A percentile compares a stretch with the other conserved stretches of the same genome.
These are phyloP conservation scores for Camponotus vicinus DNA, from an alignment of 1,140 invertebrate species.

Conservation along the genomic window DNA sequence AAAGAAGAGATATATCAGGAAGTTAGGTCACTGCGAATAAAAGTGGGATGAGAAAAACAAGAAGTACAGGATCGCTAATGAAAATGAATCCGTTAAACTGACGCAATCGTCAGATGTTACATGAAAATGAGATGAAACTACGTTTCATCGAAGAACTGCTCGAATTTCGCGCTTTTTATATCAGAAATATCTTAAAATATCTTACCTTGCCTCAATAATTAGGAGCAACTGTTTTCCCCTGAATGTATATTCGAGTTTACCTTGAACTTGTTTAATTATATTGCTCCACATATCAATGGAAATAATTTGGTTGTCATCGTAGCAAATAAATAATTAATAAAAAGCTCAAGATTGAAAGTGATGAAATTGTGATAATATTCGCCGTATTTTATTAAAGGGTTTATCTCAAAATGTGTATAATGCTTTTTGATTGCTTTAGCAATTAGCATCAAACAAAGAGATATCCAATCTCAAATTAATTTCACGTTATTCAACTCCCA, in stretches of 20 bases:
- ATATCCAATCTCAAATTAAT: slow-evolving; percentile 4
- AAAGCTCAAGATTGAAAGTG: slow-evolving; percentile 18
- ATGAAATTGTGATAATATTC: slow-evolving; percentile 16
- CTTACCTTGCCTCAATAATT: slow-evolving; percentile 64
- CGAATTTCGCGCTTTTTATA: slow-evolving; percentile 23
- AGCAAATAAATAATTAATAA: slow-evolving; percentile 37
- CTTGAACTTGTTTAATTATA: slow-evolving; percentile 55
- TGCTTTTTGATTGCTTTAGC: not conserved
- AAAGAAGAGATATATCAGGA: slow-evolving; percentile 3
- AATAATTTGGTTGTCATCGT: slow-evolving; percentile 37
- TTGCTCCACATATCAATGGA: not conserved
- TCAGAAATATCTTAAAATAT: slow-evolving; percentile 63
- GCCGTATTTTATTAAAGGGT: not conserved
- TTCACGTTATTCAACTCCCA: not conserved
- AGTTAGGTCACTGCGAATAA: slow-evolving; percentile 1
- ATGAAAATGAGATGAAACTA: not conserved
- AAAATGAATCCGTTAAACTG: not conserved
- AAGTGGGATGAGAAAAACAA: slow-evolving; percentile 42
- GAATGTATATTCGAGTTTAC: slow-evolving; percentile 14
- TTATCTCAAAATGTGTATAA: not conserved
- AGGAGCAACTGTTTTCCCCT: slow-evolving; percentile 49
- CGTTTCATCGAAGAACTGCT: slow-evolving; percentile 21
- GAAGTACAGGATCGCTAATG: slow-evolving; percentile 48
- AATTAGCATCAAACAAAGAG: not conserved
- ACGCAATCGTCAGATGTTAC: not conserved